Percentiles rank a stretch among this genome's conserved stretches.
Conservation (phyloP, 2,888 invertebrate genomes). For the Aleiodes leptofemur region DNA sequence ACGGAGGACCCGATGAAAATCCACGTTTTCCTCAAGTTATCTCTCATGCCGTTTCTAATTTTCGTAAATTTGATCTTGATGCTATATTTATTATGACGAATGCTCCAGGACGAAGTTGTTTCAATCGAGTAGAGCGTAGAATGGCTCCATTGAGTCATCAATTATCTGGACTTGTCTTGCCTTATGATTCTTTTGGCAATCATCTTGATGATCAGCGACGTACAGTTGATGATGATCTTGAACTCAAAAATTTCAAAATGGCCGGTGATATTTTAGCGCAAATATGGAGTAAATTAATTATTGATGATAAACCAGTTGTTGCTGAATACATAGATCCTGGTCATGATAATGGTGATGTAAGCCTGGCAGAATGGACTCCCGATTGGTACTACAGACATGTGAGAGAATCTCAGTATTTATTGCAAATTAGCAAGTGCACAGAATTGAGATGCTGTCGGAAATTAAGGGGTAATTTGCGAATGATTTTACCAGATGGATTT, state of each 20-base stretch:
- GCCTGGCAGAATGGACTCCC: no score
- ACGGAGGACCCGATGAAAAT: conserved; percentile 59
- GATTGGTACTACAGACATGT: no score
- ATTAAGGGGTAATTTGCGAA: no score
- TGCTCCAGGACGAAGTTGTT: conserved; percentile 65
- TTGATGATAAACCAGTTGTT: conserved; percentile 59
- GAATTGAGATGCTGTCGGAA: no score
- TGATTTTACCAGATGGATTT: no score
- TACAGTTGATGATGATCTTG: conserved; percentile 64
- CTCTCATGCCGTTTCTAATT: conserved; percentile 56
- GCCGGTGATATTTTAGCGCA: conserved; percentile 67
- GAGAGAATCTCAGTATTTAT: no score
- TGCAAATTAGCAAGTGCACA: no score
- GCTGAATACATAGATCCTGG: conserved; percentile 48
- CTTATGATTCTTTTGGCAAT: conserved; percentile 62
- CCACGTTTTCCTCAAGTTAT: conserved; percentile 60
- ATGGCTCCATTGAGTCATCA: conserved; percentile 64
- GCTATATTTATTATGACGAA: conserved; percentile 61
- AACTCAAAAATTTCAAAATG: conserved; percentile 66
- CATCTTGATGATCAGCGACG: conserved; percentile 62
- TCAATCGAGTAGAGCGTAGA: conserved; percentile 67
- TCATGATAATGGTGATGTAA: no score
- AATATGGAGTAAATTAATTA: conserved; percentile 63
- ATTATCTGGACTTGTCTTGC: conserved; percentile 63
- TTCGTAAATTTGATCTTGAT: conserved; percentile 59